These are phyloP conservation scores for Phainopepla nitens DNA, from an alignment of 2,113 vertebrate species.

Conservation along the genomic window DNA sequence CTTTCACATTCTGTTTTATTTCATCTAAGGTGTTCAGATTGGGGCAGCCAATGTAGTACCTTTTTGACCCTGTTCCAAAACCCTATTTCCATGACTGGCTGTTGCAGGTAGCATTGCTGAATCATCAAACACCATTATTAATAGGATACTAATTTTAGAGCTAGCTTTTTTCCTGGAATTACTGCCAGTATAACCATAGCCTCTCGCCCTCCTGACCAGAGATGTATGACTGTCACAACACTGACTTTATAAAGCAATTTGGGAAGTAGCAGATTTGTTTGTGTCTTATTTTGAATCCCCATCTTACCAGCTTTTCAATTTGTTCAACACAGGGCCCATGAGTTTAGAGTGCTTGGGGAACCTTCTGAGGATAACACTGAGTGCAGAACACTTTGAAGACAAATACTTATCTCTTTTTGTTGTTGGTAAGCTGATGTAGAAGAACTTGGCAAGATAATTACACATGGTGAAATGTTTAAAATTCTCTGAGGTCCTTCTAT, in stretches of 20 bases:
- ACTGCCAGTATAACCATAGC: background rate
- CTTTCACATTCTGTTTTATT: background rate
- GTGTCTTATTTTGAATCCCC: background rate
- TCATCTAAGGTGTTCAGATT: background rate
- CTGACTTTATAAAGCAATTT: background rate
- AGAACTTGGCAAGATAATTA: background rate
- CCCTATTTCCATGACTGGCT: background rate
- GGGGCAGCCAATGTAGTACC: background rate
- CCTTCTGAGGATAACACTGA: background rate
- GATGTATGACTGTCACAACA: background rate
- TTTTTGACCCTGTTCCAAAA: background rate
- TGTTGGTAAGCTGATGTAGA: constrained; percentile 31
- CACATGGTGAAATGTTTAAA: background rate
- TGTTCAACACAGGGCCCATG: background rate
- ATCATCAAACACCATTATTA: background rate
- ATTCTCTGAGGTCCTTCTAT: background rate
- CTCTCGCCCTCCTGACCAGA: background rate
- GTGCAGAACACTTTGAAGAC: background rate
- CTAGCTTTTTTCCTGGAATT: background rate
- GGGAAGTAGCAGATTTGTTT: background rate
- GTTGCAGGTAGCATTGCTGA: background rate
- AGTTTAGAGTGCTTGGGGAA: background rate
- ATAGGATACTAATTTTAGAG: background rate
- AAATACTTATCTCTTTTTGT: constrained; percentile 11
- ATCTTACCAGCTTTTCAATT: background rate